Conservation (phyloP, 1,140 invertebrate genomes). For the Archivesica marissinica region DNA sequence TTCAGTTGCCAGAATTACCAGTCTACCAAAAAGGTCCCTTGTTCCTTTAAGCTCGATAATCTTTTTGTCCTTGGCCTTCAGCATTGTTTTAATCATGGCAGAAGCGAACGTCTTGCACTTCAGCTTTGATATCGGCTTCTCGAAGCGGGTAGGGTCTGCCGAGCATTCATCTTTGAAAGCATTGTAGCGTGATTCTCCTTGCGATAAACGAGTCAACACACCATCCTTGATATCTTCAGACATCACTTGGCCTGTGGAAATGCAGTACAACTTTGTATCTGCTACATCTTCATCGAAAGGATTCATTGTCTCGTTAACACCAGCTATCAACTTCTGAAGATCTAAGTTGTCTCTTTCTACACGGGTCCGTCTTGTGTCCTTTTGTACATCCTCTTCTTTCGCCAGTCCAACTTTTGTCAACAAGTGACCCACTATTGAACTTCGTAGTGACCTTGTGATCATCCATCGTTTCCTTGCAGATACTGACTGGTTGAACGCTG, state of each 20-base stretch:
- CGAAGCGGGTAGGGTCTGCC: neutral
- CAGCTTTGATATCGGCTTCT: neutral
- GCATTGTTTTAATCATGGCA: neutral
- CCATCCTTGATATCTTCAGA: neutral
- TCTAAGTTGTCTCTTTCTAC: neutral
- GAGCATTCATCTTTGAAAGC: neutral
- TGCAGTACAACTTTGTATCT: neutral
- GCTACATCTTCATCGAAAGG: neutral
- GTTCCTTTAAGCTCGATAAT: neutral
- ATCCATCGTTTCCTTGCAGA: constrained; percentile 55
- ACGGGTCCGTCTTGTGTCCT: neutral
- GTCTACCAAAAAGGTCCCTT: constrained; percentile 29
- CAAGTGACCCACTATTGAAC: neutral
- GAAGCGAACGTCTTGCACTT: neutral
- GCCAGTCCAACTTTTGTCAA: neutral
- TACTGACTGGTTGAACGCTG: constrained; percentile 1
- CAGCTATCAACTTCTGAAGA: neutral
- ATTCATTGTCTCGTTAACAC: neutral
- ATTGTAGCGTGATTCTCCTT: neutral
- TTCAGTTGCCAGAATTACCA: neutral
- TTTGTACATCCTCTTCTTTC: neutral
- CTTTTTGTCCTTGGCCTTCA: neutral
- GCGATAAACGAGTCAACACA: neutral
- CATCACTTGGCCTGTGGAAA: constrained; percentile 1
- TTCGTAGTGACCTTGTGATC: constrained; percentile 53